Conservation (phyloP, 2,113 vertebrate genomes). For the Spheniscus mendiculus region DNA sequence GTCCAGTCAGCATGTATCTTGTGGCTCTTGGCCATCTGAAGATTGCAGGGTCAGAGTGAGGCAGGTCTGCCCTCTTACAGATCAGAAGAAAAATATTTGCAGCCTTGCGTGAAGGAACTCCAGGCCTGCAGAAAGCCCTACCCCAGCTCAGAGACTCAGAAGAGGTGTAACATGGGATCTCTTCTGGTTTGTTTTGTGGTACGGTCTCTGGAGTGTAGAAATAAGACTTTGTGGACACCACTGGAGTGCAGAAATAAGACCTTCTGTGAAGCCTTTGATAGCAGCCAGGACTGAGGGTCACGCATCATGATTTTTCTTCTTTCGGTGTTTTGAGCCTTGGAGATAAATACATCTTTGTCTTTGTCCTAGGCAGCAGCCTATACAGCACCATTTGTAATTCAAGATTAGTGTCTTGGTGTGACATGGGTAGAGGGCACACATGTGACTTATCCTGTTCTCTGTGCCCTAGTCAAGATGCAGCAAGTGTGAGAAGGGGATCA, state of each 20-base stretch:
- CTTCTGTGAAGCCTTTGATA: background rate
- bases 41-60: background rate
- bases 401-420: background rate
- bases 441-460: slow-evolving; percentile 47
- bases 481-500: slow-evolving; percentile 63
- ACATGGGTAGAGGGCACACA: background rate
- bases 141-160: background rate
- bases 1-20: background rate
- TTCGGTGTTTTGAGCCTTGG: background rate
- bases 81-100: background rate
- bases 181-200: background rate
- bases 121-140: background rate
- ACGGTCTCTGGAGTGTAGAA: background rate
- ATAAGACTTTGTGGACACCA: background rate
- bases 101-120: background rate
- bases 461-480: slow-evolving; percentile 59
- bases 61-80: background rate
- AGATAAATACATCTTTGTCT: background rate
- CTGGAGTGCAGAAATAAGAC: background rate
- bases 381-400: background rate
- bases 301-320: background rate
- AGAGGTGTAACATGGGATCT: background rate
- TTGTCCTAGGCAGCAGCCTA: background rate
- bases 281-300: background rate
- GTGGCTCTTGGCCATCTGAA: background rate